A percentile compares a stretch with the other conserved stretches of the same genome.
phyloP scores from a whole-genome alignment of 2,888 invertebrate species.

The Cynaeus angustus region DNA sequence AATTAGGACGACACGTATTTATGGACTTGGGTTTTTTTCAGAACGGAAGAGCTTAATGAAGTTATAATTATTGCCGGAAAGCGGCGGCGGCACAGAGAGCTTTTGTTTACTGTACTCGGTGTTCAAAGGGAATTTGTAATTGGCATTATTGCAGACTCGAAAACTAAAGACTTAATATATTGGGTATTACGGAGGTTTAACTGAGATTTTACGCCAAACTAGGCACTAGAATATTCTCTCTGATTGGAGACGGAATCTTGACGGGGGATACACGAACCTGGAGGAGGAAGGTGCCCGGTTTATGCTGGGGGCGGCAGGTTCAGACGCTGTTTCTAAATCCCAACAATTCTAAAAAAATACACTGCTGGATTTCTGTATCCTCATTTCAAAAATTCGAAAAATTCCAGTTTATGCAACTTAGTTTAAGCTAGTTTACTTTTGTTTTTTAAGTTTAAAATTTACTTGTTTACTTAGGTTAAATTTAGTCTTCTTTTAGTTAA shows the following conservation, averaged over 20 bases:
- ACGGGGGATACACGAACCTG: not conserved
- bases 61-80: constrained; percentile 33
- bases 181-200: constrained; percentile 40
- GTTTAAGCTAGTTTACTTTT: no score
- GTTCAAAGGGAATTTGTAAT: constrained; percentile 46
- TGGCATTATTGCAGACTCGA: constrained; percentile 44
- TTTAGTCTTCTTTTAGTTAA: no score
- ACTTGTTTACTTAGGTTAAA: no score
- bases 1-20: constrained; percentile 46
- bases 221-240: constrained; percentile 43
- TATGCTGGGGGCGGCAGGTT: no score
- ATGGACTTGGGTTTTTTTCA: constrained; percentile 17
- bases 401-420: no score
- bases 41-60: constrained; percentile 11
- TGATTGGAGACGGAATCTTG: constrained; percentile 23
- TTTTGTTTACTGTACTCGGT: constrained; percentile 34
- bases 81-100: constrained; percentile 28
- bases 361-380: no score
- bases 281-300: no score
- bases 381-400: no score
- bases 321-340: no score
- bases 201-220: constrained; percentile 44
- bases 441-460: no score
- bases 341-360: no score
- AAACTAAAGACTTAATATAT: constrained; percentile 48